phyloP scores from a whole-genome alignment of 2,113 vertebrate species.

The Ibidorhyncha struthersii region DNA sequence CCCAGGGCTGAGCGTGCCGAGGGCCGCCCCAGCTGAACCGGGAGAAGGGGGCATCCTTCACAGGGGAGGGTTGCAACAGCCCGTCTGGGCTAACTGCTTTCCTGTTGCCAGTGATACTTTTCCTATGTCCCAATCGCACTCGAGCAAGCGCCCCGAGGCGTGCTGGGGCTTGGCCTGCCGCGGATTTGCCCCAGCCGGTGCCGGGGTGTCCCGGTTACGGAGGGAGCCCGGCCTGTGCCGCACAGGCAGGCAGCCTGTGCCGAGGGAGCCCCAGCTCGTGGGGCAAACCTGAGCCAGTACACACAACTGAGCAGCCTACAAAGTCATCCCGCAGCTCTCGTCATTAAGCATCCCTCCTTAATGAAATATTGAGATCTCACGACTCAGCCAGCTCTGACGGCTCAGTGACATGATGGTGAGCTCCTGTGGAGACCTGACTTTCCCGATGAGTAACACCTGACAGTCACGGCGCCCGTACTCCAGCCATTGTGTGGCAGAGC shows the following conservation, averaged over 20 bases:
- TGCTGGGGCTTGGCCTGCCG: rapidly evolving
- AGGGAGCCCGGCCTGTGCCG: background rate
- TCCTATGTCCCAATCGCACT: background rate
- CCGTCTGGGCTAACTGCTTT: background rate
- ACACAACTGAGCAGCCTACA: rapidly evolving
- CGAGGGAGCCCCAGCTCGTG: rapidly evolving
- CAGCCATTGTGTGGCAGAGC: rapidly evolving
- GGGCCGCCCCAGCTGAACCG: background rate
- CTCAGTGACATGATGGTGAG: rapidly evolving
- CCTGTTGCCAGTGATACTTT: background rate
- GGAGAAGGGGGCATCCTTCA: background rate
- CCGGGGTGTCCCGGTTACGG: rapidly evolving
- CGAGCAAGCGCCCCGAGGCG: background rate
- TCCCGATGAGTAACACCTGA: too few relatives aligned
- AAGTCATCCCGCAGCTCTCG: rapidly evolving
- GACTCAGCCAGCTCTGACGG: too few relatives aligned
- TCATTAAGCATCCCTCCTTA: background rate
- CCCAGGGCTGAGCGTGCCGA: rapidly evolving
- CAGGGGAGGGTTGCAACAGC: background rate
- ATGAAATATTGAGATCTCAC: too few relatives aligned
- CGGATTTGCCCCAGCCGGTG: background rate
- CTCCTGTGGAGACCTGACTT: background rate
- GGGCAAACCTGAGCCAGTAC: background rate
- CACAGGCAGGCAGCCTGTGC: background rate
- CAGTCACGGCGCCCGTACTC: rapidly evolving